A percentile compares a stretch with the other conserved stretches of the same genome.
Evolutionary conservation across 1,140 invertebrate species (phyloP).

Genomic region (Carcinoscorpius rotundicauda): DNA sequence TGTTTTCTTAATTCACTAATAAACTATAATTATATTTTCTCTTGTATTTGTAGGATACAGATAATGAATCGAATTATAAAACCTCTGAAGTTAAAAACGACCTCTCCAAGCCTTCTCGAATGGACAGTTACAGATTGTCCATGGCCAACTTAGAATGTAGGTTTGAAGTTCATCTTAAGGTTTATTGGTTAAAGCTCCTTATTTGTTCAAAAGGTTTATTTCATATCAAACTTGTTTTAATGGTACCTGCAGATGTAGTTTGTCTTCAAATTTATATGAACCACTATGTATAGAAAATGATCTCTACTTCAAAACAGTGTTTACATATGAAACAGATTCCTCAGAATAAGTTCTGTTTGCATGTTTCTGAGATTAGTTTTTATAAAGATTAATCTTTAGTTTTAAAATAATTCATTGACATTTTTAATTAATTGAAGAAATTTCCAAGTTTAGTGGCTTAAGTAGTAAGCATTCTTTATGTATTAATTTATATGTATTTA

Average conservation of each 20-base stretch:
- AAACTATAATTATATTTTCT: too few species aligned
- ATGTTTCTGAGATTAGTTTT: too few species aligned
- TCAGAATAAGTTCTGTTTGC: neutral
- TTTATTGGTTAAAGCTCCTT: too few species aligned
- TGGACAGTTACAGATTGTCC: conserved; percentile 77
- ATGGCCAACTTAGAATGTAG: conserved; percentile 79
- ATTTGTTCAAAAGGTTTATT: neutral
- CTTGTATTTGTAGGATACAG: conserved; percentile 43
- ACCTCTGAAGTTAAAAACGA: conserved; percentile 31
- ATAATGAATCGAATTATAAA: conserved; percentile 39
- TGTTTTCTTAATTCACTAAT: too few species aligned
- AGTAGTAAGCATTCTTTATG: too few species aligned
- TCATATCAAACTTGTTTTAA: neutral
- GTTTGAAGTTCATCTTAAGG: conserved; percentile 12
- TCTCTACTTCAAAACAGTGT: neutral
- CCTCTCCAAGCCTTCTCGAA: conserved; percentile 37
- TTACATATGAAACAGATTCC: neutral
- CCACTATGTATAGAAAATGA: neutral
- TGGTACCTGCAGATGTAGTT: neutral
- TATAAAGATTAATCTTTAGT: too few species aligned
- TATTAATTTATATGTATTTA: too few species aligned
- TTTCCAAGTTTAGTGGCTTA: too few species aligned
- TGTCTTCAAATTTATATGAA: too few species aligned
- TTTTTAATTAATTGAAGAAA: too few species aligned
- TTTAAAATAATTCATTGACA: too few species aligned